These are phyloP conservation scores for Linurgus olivaceus DNA, from an alignment of 2,797 vertebrate genomes.

Conservation along the genomic window DNA sequence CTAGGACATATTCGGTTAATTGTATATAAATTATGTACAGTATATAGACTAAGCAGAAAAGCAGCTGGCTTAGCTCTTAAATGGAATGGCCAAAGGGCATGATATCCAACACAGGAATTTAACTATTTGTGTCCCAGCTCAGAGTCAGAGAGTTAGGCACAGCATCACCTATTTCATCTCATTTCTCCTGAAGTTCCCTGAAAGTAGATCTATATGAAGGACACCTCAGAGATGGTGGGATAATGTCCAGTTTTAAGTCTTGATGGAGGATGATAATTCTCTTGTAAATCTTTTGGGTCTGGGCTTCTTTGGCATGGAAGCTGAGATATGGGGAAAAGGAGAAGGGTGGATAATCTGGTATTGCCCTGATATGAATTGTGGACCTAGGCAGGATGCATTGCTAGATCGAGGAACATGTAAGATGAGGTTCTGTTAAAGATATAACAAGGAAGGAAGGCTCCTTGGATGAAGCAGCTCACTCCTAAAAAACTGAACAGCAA, in stretches of 20 bases:
- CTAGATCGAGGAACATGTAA: neutral
- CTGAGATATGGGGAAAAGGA: neutral
- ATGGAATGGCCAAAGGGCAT: neutral
- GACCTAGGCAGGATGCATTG: rapidly evolving
- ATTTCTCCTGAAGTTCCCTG: neutral
- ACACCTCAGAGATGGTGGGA: neutral
- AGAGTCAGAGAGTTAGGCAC: neutral
- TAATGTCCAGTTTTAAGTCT: neutral
- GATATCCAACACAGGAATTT: neutral
- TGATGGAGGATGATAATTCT: neutral
- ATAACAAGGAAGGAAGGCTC: neutral
- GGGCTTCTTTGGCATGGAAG: neutral
- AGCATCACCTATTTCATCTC: neutral
- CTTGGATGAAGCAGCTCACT: neutral
- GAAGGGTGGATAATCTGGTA: neutral
- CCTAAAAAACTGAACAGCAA: neutral
- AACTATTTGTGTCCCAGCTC: neutral
- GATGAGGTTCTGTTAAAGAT: neutral
- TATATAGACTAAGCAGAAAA: neutral
- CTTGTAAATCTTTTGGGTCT: neutral
- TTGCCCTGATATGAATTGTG: neutral
- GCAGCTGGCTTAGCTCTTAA: neutral
- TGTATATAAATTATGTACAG: neutral
- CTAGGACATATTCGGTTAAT: neutral
- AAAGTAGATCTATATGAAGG: neutral